These are phyloP conservation scores for Nannobrachium achirus DNA, from an alignment of 2,113 vertebrate genomes.

Conservation along the genomic window DNA sequence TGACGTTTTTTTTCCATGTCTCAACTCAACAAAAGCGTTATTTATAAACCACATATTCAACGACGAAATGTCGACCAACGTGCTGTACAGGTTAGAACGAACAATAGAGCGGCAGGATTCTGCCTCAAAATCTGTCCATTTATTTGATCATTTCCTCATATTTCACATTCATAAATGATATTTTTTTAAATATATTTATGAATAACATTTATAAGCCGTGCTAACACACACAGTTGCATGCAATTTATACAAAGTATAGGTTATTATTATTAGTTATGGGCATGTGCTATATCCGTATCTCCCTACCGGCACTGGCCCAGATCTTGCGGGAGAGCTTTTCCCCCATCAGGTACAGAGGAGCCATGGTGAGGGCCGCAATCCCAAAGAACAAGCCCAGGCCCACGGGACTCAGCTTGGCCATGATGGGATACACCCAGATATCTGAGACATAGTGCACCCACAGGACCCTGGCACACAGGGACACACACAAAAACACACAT, in stretches of 20 bases:
- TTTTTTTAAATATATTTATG: neutral
- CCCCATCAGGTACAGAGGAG: slow-evolving; percentile 65
- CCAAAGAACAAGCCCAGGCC: slow-evolving; percentile 61
- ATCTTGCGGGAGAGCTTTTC: slow-evolving; percentile 50
- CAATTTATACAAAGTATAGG: neutral
- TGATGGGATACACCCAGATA: slow-evolving; percentile 72
- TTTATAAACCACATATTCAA: no score
- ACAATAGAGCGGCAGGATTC: no score
- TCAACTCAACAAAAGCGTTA: no score
- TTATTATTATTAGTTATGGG: neutral
- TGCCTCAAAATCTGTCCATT: no score
- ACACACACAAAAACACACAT: neutral
- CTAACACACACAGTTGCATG: neutral
- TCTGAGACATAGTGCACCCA: slow-evolving; percentile 58
- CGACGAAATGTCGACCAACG: no score
- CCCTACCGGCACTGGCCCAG: slow-evolving; percentile 43
- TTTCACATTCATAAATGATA: neutral
- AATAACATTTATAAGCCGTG: neutral
- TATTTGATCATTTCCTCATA: no score
- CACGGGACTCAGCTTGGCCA: slow-evolving; percentile 55
- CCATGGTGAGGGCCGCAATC: slow-evolving; percentile 35
- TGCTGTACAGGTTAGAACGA: no score
- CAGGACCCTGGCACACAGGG: slow-evolving; percentile 41
- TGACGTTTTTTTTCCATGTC: no score
- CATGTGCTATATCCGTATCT: no score